A percentile compares a stretch with the other conserved stretches of the same genome.
phyloP scores from a whole-genome alignment of 2,888 invertebrate genomes.

The Priocnemis perturbator region DNA sequence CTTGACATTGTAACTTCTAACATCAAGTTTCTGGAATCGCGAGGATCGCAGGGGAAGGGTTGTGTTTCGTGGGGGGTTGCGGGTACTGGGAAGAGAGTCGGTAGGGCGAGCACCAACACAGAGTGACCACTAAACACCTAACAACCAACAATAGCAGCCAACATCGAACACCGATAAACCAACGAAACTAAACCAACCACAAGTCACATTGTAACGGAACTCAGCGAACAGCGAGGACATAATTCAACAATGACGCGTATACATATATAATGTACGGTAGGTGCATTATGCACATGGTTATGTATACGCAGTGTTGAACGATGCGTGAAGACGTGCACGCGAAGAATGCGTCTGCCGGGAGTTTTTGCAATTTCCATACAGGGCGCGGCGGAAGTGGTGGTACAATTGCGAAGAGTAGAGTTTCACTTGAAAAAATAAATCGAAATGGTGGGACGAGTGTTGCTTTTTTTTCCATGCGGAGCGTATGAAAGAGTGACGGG shows the following conservation, averaged over 20 bases:
- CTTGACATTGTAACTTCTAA: constrained; percentile 62
- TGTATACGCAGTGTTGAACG: constrained; percentile 49
- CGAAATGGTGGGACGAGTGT: too few relatives aligned
- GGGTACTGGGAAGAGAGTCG: constrained; percentile 60
- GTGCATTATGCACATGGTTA: constrained; percentile 22
- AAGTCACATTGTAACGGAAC: constrained; percentile 71
- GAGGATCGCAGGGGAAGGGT: constrained; percentile 45
- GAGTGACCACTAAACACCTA: constrained; percentile 74
- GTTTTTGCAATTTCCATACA: not conserved
- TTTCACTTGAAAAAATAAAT: too few relatives aligned
- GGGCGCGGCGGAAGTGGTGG: too few relatives aligned
- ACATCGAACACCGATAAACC: constrained; percentile 74
- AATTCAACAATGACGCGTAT: constrained; percentile 59
- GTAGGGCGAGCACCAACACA: constrained; percentile 68
- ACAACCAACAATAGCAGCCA: constrained; percentile 74
- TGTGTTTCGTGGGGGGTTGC: constrained; percentile 44
- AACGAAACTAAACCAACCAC: constrained; percentile 73
- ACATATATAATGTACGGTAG: constrained; percentile 43
- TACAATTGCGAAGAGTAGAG: too few relatives aligned
- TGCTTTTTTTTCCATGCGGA: too few relatives aligned
- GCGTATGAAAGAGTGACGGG: not conserved
- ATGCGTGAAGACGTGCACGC: constrained; percentile 31
- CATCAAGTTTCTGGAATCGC: constrained; percentile 61
- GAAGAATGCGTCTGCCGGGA: constrained; percentile 11
- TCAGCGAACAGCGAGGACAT: constrained; percentile 70